Evolutionary conservation across 2,797 vertebrate genomes (phyloP), one percentile per base, ranked within the genome.

Genomic region (Oreortyx pictus): DNA sequence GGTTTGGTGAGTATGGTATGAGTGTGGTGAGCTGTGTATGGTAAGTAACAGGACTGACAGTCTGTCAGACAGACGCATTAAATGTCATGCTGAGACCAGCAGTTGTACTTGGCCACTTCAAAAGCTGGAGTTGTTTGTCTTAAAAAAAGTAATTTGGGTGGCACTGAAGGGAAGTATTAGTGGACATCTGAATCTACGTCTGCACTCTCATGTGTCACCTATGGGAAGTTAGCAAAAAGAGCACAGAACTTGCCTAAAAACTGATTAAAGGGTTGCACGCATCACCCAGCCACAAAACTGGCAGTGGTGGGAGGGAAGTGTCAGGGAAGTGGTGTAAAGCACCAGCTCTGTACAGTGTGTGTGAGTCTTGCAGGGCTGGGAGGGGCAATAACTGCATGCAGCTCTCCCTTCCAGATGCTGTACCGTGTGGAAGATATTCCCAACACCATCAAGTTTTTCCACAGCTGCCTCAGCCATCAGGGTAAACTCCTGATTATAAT

Each of bases 401-500:
- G 50, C 80, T 65, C 72, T 86, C 68, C 15, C 43, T 64, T 83
- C 44, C 41, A 96, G 95, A 96, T 97, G 96, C 82, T 97, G 82
- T 96, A 97, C 82, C 98, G 88, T 52, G 93, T 90, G 44, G 95
- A 96, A 44, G 87, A 96, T 90, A 95, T 91, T 92, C 76, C 60
- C 56, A 86, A 35, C 16, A 94, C 81, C 60, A 88, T 97, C 82
- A 96, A 91, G 43, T 96, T 95, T 94, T 97, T 96, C 81, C 95
- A 96, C 93, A 96, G 89, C 86, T 94, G 75, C 59, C 92, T 97
- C 0, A 23, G 86, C 82, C 77, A 70, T 43, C 74, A 92, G 0
- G 96, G 94, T 57, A 97, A 97, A 95, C 95, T 96, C 74, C 75
- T 97, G 90, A 96, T 97, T 72, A 97, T 97, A 52, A 96, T 97